A percentile compares a stretch with the other conserved stretches of the same genome.
These are phyloP conservation scores for Thyatira batis DNA, from an alignment of 2,888 invertebrate genomes.

Conservation along the genomic window DNA sequence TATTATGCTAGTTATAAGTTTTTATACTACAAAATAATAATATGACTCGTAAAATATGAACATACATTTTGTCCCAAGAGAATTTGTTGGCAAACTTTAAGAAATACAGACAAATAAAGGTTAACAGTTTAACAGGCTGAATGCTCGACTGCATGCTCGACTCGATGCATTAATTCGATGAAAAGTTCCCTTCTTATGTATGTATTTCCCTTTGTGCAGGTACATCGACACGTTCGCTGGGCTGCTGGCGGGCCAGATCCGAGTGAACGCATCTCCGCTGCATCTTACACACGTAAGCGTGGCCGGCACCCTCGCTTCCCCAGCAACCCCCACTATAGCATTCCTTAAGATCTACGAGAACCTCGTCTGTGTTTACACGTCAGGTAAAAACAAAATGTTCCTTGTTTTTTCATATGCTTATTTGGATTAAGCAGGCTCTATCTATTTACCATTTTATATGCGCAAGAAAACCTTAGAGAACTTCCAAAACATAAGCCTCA, in stretches of 20 bases:
- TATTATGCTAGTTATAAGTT: too few relatives aligned
- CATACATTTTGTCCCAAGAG: too few relatives aligned
- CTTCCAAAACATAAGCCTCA: not conserved
- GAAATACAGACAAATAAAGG: too few relatives aligned
- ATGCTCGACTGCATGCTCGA: too few relatives aligned
- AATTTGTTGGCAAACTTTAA: too few relatives aligned
- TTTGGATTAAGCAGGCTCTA: not conserved
- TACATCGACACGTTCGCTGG: slow-evolving; percentile 97
- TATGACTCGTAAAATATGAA: too few relatives aligned
- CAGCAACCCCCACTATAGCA: slow-evolving; percentile 86
- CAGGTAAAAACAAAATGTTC: slow-evolving; percentile 76
- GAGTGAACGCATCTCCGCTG: slow-evolving; percentile 93
- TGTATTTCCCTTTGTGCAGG: slow-evolving; percentile 74
- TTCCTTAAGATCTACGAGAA: slow-evolving; percentile 96
- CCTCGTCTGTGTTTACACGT: slow-evolving; percentile 93
- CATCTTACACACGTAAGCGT: slow-evolving; percentile 93
- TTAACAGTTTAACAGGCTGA: too few relatives aligned
- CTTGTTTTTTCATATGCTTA: not conserved
- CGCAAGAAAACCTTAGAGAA: not conserved
- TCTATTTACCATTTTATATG: not conserved
- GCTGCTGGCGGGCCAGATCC: slow-evolving; percentile 92
- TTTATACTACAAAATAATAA: too few relatives aligned
- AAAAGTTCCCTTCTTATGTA: too few relatives aligned
- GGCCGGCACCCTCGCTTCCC: slow-evolving; percentile 90
- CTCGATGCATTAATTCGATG: too few relatives aligned